Conservation (phyloP, 2,113 vertebrate genomes). For the Columbina picui region DNA sequence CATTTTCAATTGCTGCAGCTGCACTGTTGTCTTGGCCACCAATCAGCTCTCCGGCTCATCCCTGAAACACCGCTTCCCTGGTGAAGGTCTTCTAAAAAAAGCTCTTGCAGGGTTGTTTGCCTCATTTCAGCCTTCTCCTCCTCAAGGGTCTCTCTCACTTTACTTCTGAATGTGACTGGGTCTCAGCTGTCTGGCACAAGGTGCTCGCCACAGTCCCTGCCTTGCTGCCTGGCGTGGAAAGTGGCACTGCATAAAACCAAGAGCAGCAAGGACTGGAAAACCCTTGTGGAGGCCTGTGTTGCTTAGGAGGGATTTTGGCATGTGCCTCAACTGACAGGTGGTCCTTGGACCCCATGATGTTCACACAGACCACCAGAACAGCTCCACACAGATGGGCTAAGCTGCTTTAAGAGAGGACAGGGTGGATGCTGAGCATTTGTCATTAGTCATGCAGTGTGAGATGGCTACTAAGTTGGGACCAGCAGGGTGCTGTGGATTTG, state of each 20-base stretch:
- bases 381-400: rapidly evolving
- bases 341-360: neutral
- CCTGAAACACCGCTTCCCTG: neutral
- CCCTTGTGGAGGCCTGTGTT: neutral
- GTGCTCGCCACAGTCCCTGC: neutral
- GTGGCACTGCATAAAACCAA: neutral
- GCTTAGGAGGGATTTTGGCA: neutral
- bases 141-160: neutral
- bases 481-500: neutral
- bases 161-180: neutral
- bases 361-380: neutral
- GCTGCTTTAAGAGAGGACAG: neutral
- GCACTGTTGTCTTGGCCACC: neutral
- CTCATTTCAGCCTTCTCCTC: neutral
- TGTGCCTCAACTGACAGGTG: neutral
- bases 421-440: neutral
- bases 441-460: neutral
- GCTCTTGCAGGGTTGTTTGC: neutral
- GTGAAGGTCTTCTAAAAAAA: neutral
- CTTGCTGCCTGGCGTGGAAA: neutral
- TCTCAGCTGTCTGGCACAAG: neutral
- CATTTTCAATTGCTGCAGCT: neutral
- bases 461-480: neutral
- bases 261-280: neutral
- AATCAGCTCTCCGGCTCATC: neutral